Evolutionary conservation across 2,888 invertebrate species (phyloP).

Genomic region (Eupithecia exiguata): DNA sequence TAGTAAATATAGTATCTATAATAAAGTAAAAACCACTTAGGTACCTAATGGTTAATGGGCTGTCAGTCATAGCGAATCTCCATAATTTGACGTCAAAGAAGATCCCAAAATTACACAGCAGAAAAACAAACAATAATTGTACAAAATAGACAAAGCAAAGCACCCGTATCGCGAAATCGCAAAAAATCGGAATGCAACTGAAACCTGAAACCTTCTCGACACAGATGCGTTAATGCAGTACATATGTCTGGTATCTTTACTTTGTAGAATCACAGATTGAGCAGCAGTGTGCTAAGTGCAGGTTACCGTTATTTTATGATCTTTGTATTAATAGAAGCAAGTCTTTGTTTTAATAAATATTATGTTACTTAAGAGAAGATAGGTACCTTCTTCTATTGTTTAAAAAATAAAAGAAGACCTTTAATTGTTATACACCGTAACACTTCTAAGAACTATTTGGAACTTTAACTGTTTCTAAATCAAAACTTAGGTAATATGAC

Average conservation of each 20-base stretch:
- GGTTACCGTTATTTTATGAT: slow-evolving; percentile 48
- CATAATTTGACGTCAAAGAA: not conserved
- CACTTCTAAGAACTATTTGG: not conserved
- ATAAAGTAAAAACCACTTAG: not conserved
- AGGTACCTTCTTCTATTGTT: not conserved
- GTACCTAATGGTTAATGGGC: not conserved
- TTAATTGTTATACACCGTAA: not conserved
- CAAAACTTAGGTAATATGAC: not conserved
- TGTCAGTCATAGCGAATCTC: not conserved
- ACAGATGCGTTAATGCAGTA: slow-evolving; percentile 69
- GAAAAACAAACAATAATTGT: slow-evolving; percentile 31
- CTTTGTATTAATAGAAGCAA: slow-evolving; percentile 62
- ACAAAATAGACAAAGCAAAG: slow-evolving; percentile 49
- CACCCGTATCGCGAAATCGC: slow-evolving; percentile 51
- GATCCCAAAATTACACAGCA: not conserved
- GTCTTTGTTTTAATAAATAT: slow-evolving; percentile 49
- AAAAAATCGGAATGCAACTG: slow-evolving; percentile 61
- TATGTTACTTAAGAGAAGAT: not conserved
- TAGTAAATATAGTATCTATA: too few species aligned
- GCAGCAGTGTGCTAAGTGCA: slow-evolving; percentile 42
- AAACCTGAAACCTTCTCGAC: slow-evolving; percentile 66
- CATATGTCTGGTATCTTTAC: slow-evolving; percentile 65
- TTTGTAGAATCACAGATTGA: slow-evolving; percentile 43
- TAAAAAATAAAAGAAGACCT: too few species aligned
- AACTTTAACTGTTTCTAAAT: not conserved